A percentile compares a stretch with the other conserved stretches of the same genome.
Evolutionary conservation across 2,797 vertebrate species (phyloP).

Genomic region (Acropternis orthonyx): DNA sequence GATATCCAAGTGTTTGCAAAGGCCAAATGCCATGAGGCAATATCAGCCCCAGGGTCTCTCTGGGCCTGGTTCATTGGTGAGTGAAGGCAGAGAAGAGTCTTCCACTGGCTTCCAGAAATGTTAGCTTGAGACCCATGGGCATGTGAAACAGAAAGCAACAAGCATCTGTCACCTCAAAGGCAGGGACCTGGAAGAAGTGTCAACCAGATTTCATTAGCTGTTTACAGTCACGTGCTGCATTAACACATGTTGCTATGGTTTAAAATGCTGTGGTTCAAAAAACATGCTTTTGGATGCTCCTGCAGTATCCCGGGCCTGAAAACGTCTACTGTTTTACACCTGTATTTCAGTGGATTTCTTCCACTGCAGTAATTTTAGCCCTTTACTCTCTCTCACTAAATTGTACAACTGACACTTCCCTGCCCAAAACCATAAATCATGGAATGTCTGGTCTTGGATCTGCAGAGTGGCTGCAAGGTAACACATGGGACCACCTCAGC

Average conservation of each 20-base stretch:
- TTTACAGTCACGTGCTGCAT: neutral
- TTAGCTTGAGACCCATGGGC: neutral
- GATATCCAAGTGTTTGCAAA: neutral
- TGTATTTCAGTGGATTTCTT: neutral
- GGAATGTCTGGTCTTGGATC: rapidly evolving
- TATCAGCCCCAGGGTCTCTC: neutral
- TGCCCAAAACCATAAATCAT: neutral
- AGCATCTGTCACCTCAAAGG: neutral
- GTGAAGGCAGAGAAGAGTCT: neutral
- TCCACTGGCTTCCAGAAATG: neutral
- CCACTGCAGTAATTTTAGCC: neutral
- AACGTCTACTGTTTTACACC: neutral
- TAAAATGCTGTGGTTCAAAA: neutral
- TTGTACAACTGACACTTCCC: neutral
- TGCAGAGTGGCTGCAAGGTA: neutral
- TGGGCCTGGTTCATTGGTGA: neutral
- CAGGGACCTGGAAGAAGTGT: neutral
- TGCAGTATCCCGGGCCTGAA: neutral
- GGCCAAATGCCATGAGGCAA: neutral
- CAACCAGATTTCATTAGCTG: neutral
- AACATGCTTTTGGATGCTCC: neutral
- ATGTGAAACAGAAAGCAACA: neutral
- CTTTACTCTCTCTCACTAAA: neutral
- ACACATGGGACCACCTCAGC: rapidly evolving
- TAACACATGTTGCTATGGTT: neutral